Evolutionary conservation across 37 sponge, comb jelly and placozoan species (phyloP), one percentile per base, ranked within the genome.

Genomic region (Eunapius fragilis): DNA sequence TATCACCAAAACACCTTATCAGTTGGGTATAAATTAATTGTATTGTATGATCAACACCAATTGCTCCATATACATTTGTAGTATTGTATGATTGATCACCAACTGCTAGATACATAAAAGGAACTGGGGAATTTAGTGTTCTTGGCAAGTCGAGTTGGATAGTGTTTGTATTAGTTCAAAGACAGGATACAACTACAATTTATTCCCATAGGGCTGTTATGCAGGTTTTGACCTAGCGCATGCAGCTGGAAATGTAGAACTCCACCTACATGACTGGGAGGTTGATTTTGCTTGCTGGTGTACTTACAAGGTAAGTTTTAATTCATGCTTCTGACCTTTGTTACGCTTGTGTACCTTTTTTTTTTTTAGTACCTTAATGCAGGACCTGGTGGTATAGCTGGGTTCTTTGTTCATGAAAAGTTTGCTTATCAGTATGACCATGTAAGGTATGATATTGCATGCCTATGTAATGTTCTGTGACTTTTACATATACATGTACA

Each of bases 241-340:
- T 85, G 98, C 96, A n/a, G 93, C 85, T 69, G 98, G 98, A 2
- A 96, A 96, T 91, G 91, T 98, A 17, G 91, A 92, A 68, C 91
- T 98, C 0, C 48, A 49, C 41, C 90, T 98, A 0, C 97, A 96
- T 85, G 97, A 98, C 37, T 98, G 98, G 98, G 92, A 67, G 3
- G 98, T 98, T 25, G 98, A 98, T 75, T 84, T 94, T 77, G 98
- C 98, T 12, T 70, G 84, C 37, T 98, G 98, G 98, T 98, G 98
- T 31, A 81, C 91, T 31, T 98, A 98, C 85, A 98, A 98, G 88
- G 89, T 83, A 23, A 28, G 33, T 30, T 30, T 79, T 37, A 19
- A 25, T 67, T 32, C 68, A 27, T 80, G 34, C 14, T n/a, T n/a
- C n/a, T n/a, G n/a, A n/a, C n/a, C n/a, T n/a, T n/a, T n/a, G n/a